A percentile compares a stretch with the other conserved stretches of the same genome.
Conservation (phyloP, 2,113 vertebrate genomes). For the Panurus biarmicus region DNA sequence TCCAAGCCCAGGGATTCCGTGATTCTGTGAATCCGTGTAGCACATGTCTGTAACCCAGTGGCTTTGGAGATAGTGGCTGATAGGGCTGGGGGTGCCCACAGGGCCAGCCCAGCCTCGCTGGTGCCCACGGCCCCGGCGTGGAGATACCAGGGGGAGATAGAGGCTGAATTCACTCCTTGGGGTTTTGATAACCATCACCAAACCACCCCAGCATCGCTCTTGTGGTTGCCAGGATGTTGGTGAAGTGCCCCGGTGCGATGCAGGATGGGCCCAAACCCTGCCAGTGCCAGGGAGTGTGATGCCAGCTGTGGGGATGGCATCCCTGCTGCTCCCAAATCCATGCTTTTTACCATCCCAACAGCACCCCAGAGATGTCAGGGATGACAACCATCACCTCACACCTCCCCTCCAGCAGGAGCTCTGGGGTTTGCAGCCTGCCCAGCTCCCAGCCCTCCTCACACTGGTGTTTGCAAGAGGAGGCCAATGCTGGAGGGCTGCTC, state of each 20-base stretch:
- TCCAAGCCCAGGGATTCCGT: fast-evolving
- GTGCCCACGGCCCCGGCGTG: fast-evolving
- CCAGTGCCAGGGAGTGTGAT: fast-evolving
- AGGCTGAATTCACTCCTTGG: neutral
- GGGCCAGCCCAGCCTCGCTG: neutral
- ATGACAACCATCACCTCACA: neutral
- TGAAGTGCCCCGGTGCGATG: neutral
- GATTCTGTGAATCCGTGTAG: neutral
- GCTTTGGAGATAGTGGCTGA: slow-evolving; percentile 17
- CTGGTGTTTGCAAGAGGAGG: neutral
- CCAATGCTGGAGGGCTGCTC: fast-evolving
- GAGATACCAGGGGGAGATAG: slow-evolving; percentile 26
- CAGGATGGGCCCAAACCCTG: neutral
- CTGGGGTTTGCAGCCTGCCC: neutral
- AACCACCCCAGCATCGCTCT: neutral
- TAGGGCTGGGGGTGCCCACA: slow-evolving; percentile 29
- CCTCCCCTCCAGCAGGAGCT: neutral
- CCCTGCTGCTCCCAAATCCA: fast-evolving
- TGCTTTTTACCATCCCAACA: neutral
- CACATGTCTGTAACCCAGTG: neutral
- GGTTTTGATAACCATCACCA: slow-evolving; percentile 47
- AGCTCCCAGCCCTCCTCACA: neutral
- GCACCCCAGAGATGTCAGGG: fast-evolving
- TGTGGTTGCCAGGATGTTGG: slow-evolving; percentile 3
- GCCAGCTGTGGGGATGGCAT: neutral